Evolutionary conservation across 2,797 vertebrate species (phyloP), one percentile per base, ranked within the genome.

Genomic region (Calcarius lapponicus): DNA sequence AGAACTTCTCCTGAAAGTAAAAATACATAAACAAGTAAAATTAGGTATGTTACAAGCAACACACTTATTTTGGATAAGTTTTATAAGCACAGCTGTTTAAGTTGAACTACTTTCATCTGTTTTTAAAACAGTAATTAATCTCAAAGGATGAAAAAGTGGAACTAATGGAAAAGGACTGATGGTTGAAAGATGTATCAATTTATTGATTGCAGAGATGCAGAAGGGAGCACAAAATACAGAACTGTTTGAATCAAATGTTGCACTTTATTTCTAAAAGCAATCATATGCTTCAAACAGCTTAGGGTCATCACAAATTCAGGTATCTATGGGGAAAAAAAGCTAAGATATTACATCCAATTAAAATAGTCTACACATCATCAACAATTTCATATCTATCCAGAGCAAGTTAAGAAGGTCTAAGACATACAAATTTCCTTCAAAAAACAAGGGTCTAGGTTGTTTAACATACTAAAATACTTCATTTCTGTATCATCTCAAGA

Each of bases 1-100:
- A 97, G 97, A 99, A 99, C 88, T 99, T 99, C 96, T 99, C 99
- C 99, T 99, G 96, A 71, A 97, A 94, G 82, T 26, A 88, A 10
- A 73, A 67, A 82, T 16, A 75, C 4, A 53, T 10, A 50, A 76
- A 45, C 6, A 87, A 82, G 28, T 66, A 58, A 54, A 85, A 67
- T 38, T 2, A 69, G 14, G 18, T 54, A 17, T 54, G 50, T 72
- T 79, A 83, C 31, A 87, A 87, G 34, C 24, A 85, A 31, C 36
- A 69, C 9, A 21, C 4, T 40, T 15, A 65, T 31, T 73, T 58
- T 53, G 2, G 10, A 0, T 28, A 80, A 17, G 6, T 57, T 53
- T 85, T 47, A 58, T 42, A 58, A 80, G 50, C 19, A 57, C 4
- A n/a, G 31, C 31, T n/a, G 5, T 7, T 82, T 56, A 71, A 24